phyloP scores from a whole-genome alignment of 2,888 invertebrate genomes.

The Elegia similella region DNA sequence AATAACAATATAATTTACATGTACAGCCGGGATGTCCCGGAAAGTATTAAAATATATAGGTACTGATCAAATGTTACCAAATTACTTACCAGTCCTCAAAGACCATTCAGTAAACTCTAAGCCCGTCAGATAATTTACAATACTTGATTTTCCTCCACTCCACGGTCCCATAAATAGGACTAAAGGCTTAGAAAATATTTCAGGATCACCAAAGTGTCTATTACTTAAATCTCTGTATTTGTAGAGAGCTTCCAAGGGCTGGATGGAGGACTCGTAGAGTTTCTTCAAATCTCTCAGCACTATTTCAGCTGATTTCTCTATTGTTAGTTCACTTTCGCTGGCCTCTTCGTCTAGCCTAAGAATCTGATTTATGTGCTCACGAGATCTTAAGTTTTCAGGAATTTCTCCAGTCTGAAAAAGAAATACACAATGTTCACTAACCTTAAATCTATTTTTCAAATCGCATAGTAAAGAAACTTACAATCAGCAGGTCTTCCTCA shows the following conservation, averaged over 20 bases:
- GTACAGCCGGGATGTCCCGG: too few relatives aligned
- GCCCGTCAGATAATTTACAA: constrained; percentile 94
- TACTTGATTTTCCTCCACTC: constrained; percentile 97
- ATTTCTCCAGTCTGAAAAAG: constrained; percentile 85
- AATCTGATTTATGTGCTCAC: constrained; percentile 90
- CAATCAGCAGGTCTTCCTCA: constrained; percentile 85
- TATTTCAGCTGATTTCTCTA: constrained; percentile 88
- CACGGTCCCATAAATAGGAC: constrained; percentile 97
- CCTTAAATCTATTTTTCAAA: too few relatives aligned
- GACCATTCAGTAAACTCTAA: constrained; percentile 92
- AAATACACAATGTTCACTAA: too few relatives aligned
- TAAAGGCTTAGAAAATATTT: constrained; percentile 96
- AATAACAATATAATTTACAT: too few relatives aligned
- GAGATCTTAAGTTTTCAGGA: constrained; percentile 88
- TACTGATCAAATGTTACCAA: neutral
- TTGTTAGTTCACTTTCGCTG: constrained; percentile 85
- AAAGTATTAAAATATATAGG: too few relatives aligned
- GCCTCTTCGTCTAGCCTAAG: constrained; percentile 90
- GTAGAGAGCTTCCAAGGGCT: constrained; percentile 94
- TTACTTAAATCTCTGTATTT: constrained; percentile 96
- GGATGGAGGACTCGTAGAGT: constrained; percentile 92
- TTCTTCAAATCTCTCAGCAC: constrained; percentile 92
- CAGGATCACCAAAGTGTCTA: constrained; percentile 95
- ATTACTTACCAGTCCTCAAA: constrained; percentile 88
- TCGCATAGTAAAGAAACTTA: too few relatives aligned